Base-by-base conservation (phyloP, 2,888 invertebrate genomes). In the Caenorhabditis sp. region DNA sequence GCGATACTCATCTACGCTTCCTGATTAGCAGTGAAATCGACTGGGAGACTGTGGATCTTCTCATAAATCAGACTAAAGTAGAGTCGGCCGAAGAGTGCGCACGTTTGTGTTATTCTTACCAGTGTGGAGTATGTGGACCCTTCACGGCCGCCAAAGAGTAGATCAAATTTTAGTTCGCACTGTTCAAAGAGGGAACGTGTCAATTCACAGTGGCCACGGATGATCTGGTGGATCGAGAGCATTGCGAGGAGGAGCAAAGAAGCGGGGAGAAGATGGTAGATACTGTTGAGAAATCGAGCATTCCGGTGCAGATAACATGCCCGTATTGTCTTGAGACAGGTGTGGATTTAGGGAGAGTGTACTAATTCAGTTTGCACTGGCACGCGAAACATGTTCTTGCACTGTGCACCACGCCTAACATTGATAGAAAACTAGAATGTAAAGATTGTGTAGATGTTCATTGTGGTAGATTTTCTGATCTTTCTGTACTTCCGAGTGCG, bases 191-290 rank as follows among this genome's bases (percentile, higher is more conserved):
- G 1, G 76, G 80, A 59, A 54, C 58, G 10, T 89, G 89, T 28
- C 84, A 86, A 74, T 89, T 80, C 79, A 88, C 87, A 8, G 85
- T 84, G 12, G 88, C 88, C 58, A 89, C 89, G 4, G 88, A 89
- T 12, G 75, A 79, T 16, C 47, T 88, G 51, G 86, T 86, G 5
- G 88, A 88, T 82, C 35, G 59, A 24, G 82, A 86, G 12, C 47
- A 66, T 24, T 86, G 82, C 41, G 77, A 80, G 19, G 79, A 82
- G 19, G 80, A 84, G 31, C n/a, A n/a, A n/a, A 35, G 54, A 12
- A 61, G 35, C 19, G 47, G 61, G 64, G 82, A 80, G 47, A 82
- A 79, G 59, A 79, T 82, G 41, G 82, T 68, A 63, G 82, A 82
- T 49, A 80, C 80, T 12, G 77, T 80, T 28, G 80, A 64, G 56